Conservation (phyloP, 2,797 vertebrate species). For the Pteronotus mesoamericanus region DNA sequence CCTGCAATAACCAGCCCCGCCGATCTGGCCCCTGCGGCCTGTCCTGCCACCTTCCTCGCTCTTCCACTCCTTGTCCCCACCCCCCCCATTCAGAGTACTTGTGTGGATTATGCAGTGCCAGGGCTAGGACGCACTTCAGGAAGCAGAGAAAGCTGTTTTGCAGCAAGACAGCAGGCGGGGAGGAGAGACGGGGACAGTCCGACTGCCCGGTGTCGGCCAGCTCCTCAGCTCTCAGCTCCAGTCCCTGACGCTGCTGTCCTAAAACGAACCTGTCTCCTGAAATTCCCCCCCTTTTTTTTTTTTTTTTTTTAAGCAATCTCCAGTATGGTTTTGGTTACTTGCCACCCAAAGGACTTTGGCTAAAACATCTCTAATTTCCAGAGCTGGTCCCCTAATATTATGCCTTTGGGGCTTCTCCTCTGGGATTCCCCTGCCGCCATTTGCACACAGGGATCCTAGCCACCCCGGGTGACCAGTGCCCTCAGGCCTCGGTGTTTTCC, state of each 20-base stretch:
- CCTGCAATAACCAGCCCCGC: neutral
- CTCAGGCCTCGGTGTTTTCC: neutral
- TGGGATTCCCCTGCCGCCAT: neutral
- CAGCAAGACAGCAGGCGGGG: neutral
- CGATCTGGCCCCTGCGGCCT: neutral
- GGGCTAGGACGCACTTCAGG: rapidly evolving
- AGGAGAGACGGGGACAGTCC: neutral
- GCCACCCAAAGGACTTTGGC: neutral
- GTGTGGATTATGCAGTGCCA: neutral
- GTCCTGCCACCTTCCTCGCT: neutral
- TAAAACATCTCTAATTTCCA: neutral
- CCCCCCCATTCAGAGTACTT: neutral
- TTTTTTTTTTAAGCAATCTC: neutral
- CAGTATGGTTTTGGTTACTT: neutral
- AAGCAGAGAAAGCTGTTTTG: neutral
- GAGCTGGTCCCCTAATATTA: neutral
- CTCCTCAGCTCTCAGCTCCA: neutral
- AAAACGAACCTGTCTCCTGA: neutral
- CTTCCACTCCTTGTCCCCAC: neutral
- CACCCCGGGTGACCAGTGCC: neutral
- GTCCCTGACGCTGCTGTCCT: neutral
- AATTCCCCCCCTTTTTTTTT: neutral
- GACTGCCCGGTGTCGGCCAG: neutral
- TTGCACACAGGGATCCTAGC: neutral
- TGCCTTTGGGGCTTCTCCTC: neutral